Percentiles rank a stretch among this genome's conserved stretches.
phyloP scores from a whole-genome alignment of 1,140 invertebrate genomes.

The Cydia fagiglandana region DNA sequence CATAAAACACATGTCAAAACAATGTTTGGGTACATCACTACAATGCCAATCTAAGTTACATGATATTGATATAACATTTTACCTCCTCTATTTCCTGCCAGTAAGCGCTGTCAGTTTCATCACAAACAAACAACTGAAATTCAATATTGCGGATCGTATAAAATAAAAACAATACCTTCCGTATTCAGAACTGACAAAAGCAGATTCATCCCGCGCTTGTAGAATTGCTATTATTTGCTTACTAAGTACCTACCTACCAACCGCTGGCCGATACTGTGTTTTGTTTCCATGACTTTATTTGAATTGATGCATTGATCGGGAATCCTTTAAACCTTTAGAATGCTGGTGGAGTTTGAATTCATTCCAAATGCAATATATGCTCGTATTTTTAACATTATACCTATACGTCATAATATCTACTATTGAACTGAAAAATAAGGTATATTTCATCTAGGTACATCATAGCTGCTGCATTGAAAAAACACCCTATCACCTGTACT shows the following conservation, averaged over 20 bases:
- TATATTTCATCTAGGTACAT: too few species aligned
- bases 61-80: background rate
- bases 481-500: too few species aligned
- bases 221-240: background rate
- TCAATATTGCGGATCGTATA: background rate
- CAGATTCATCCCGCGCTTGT: slow-evolving; percentile 3
- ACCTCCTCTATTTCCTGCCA: background rate
- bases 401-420: too few species aligned
- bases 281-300: background rate
- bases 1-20: background rate
- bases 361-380: too few species aligned
- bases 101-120: background rate
- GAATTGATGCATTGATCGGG: background rate
- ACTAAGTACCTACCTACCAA: background rate
- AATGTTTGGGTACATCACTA: background rate
- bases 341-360: too few species aligned
- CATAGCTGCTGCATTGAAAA: too few species aligned
- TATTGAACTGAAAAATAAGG: too few species aligned
- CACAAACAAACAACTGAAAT: background rate
- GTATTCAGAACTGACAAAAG: slow-evolving; percentile 14
- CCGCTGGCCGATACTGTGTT: background rate
- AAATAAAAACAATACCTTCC: slow-evolving; percentile 5
- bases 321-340: background rate
- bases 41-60: background rate
- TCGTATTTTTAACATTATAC: too few species aligned